phyloP scores from a whole-genome alignment of 2,113 vertebrate species.

The Gavialis gangeticus region DNA sequence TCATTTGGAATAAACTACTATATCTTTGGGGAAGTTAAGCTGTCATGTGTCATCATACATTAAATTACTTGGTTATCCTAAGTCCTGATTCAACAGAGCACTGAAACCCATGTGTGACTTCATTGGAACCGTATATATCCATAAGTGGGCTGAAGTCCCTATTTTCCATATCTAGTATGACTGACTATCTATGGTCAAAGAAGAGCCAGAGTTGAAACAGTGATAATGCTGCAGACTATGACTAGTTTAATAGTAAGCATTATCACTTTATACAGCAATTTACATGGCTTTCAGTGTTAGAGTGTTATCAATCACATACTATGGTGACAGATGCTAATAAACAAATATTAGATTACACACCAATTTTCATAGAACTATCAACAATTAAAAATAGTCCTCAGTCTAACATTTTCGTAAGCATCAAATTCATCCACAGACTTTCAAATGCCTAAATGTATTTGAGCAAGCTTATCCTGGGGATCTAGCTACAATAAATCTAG shows the following conservation, averaged over 20 bases:
- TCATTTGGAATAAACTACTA: too few relatives aligned
- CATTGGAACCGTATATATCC: not conserved
- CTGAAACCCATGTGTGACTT: not conserved
- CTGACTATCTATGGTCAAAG: slow-evolving; percentile 18
- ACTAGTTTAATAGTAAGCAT: slow-evolving; percentile 8
- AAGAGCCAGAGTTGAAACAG: slow-evolving; percentile 9
- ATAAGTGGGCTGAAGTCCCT: not conserved
- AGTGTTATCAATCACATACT: not conserved
- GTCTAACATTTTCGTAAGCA: not conserved
- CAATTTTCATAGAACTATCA: slow-evolving; percentile 1
- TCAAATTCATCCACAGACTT: not conserved
- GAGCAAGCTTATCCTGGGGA: not conserved
- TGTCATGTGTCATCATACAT: too few relatives aligned
- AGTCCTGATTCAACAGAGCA: not conserved
- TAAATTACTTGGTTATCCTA: not conserved
- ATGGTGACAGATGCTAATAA: not conserved
- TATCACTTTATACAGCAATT: not conserved
- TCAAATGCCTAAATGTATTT: not conserved
- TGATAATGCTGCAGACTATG: slow-evolving; percentile 5
- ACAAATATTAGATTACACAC: not conserved
- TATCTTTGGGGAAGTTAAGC: too few relatives aligned
- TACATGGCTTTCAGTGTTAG: not conserved
- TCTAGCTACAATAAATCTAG: not conserved
- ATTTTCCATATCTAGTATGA: not conserved
- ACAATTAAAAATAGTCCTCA: not conserved